phyloP scores from a whole-genome alignment of 2,797 vertebrate genomes.

The Potorous gilbertii region DNA sequence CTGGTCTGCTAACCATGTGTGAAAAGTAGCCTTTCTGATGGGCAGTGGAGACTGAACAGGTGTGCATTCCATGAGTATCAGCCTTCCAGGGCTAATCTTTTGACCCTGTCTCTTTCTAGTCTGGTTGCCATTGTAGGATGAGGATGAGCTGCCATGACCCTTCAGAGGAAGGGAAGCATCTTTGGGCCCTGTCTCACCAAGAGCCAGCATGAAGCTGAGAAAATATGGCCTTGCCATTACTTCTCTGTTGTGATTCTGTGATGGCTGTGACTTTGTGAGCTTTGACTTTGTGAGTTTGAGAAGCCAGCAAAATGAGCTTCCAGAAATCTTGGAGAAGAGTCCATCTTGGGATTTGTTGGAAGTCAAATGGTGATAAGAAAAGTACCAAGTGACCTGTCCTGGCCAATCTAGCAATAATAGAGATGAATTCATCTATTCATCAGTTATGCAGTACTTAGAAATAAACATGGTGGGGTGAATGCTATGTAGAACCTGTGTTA shows the following conservation, averaged over 20 bases:
- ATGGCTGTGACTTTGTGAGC: not conserved
- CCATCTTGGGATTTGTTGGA: not conserved
- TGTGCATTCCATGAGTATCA: not conserved
- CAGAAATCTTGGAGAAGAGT: not conserved
- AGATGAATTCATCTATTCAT: not conserved
- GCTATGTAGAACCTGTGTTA: not conserved
- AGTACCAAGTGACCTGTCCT: not conserved
- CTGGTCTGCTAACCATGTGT: not conserved
- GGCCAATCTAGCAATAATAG: not conserved
- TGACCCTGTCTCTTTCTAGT: not conserved
- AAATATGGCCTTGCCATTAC: not conserved
- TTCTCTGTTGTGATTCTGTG: not conserved
- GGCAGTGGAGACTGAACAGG: not conserved
- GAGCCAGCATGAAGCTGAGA: too few relatives aligned
- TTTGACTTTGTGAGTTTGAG: not conserved
- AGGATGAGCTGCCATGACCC: not conserved
- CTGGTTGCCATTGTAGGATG: not conserved
- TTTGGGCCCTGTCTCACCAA: not conserved
- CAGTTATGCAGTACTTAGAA: not conserved
- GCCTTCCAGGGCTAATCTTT: not conserved
- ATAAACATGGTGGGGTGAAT: not conserved
- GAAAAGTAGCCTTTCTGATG: not conserved
- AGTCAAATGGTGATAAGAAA: not conserved
- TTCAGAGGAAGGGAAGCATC: not conserved
- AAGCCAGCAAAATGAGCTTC: not conserved